A percentile compares a stretch with the other conserved stretches of the same genome.
Evolutionary conservation across 2,113 vertebrate species (phyloP).

Genomic region (Bucco capensis): DNA sequence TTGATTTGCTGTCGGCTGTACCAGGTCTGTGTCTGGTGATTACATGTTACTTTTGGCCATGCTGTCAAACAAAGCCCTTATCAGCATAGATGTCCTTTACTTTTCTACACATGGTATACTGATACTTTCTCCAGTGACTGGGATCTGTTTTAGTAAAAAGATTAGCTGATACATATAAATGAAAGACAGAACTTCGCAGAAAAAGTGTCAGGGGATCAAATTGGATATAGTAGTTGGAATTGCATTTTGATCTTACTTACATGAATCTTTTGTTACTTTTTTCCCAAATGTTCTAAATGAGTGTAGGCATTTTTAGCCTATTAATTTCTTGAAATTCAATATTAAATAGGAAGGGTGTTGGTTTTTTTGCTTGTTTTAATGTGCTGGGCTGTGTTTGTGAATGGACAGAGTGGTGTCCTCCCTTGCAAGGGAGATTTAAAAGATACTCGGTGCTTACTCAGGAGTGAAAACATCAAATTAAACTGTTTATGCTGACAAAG

Average conservation of each 20-base stretch:
- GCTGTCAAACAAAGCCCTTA: background rate
- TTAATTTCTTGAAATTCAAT: background rate
- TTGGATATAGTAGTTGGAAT: background rate
- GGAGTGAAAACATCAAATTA: constrained; percentile 95
- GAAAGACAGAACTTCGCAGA: background rate
- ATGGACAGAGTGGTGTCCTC: constrained; percentile 72
- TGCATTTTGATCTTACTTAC: background rate
- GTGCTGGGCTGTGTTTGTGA: constrained; percentile 62
- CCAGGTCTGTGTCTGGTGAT: background rate
- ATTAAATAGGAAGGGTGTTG: background rate
- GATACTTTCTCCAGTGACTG: background rate
- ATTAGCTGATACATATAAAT: background rate
- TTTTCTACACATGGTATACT: fast-evolving
- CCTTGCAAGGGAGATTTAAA: constrained; percentile 77
- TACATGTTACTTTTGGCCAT: fast-evolving
- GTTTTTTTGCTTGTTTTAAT: background rate
- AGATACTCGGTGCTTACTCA: constrained; percentile 90
- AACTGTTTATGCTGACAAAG: constrained; percentile 98
- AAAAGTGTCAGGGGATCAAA: background rate
- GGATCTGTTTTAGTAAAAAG: background rate
- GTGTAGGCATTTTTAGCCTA: background rate
- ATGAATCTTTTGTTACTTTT: background rate
- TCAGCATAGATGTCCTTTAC: background rate
- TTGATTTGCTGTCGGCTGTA: background rate
- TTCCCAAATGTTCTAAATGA: fast-evolving